Percentiles rank a stretch among this genome's conserved stretches.
Conservation (phyloP, 2,113 vertebrate species). For the Chloroceryle aenea region DNA sequence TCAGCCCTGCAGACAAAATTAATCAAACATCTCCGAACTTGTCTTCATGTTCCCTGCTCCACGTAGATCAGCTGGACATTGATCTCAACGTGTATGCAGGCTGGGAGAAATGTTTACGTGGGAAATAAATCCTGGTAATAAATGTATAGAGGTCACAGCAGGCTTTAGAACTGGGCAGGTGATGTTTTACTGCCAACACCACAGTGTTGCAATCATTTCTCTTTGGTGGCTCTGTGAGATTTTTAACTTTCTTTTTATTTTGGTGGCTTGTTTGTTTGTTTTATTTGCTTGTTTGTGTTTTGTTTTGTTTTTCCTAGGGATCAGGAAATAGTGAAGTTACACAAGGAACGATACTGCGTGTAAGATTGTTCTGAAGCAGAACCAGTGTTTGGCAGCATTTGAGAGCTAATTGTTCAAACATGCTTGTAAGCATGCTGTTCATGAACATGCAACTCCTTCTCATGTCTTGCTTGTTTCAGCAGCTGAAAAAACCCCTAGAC, state of each 20-base stretch:
- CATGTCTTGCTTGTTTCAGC: neutral
- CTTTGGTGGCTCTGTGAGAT: neutral
- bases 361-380: neutral
- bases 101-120: neutral
- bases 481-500: neutral
- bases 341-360: neutral
- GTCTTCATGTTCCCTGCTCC: neutral
- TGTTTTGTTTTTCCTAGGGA: neutral
- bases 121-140: neutral
- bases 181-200: neutral
- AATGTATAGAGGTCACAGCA: neutral
- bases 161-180: neutral
- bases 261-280: neutral
- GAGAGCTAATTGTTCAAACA: neutral
- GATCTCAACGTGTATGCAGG: neutral
- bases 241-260: neutral
- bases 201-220: neutral
- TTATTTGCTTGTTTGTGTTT: too few relatives aligned
- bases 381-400: neutral
- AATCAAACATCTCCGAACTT: neutral
- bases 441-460: rapidly evolving
- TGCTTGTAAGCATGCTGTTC: neutral
- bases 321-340: neutral
- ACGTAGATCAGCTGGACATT: neutral
- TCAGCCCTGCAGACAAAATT: neutral